A percentile compares a stretch with the other conserved stretches of the same genome.
phyloP scores from a whole-genome alignment of 2,113 vertebrate species.

The Periophthalmus modestus region DNA sequence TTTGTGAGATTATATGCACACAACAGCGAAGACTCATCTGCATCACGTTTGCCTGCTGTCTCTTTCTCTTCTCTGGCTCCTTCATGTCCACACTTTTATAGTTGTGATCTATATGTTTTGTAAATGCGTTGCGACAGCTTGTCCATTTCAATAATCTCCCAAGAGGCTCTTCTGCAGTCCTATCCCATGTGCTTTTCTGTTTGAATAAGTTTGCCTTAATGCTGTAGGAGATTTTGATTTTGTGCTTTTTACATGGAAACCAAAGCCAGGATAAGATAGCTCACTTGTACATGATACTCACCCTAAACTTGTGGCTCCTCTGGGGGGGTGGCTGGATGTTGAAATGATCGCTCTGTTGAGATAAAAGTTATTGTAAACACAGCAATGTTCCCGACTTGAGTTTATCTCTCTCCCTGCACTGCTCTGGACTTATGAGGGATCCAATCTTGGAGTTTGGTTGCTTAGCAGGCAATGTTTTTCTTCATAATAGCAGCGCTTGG shows the following conservation, averaged over 20 bases:
- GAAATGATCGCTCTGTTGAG: constrained; percentile 35
- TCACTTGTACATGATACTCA: constrained; percentile 36
- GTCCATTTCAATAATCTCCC: constrained; percentile 41
- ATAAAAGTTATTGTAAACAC: constrained; percentile 53
- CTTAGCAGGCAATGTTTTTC: constrained; percentile 4
- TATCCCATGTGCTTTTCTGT: constrained; percentile 37
- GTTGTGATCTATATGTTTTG: constrained; percentile 44
- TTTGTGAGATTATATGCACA: background rate
- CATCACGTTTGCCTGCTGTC: constrained; percentile 29
- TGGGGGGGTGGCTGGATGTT: constrained; percentile 25
- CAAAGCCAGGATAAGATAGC: constrained; percentile 23
- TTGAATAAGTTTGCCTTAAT: constrained; percentile 1
- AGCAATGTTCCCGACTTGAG: constrained; percentile 36
- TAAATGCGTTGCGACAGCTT: constrained; percentile 54
- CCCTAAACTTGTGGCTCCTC: constrained; percentile 16
- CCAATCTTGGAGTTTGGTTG: background rate
- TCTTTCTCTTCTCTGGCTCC: constrained; percentile 16
- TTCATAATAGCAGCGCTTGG: background rate
- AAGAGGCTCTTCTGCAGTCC: constrained; percentile 22
- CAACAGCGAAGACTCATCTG: constrained; percentile 28
- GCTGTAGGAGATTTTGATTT: constrained; percentile 29
- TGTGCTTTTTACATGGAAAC: constrained; percentile 36
- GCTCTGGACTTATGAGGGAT: constrained; percentile 11
- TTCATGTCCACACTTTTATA: constrained; percentile 38
- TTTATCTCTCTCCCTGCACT: constrained; percentile 31